Evolutionary conservation across 1,140 invertebrate genomes (phyloP).

Genomic region (Ceratosolen solmsi): DNA sequence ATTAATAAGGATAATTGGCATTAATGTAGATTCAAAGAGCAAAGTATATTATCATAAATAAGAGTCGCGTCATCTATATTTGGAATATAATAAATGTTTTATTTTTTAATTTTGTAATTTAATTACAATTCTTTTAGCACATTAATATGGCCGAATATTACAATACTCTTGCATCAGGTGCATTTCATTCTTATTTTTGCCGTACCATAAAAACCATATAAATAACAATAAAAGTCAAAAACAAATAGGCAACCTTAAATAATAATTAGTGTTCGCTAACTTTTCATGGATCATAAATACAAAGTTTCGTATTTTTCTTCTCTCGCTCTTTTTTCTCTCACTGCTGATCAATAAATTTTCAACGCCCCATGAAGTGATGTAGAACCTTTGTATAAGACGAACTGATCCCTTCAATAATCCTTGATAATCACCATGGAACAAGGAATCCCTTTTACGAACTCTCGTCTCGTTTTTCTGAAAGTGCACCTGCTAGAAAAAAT

Average conservation of each 20-base stretch:
- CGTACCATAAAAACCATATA: no score
- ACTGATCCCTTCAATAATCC: slow-evolving; percentile 54
- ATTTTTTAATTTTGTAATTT: no score
- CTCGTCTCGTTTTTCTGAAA: slow-evolving; percentile 45
- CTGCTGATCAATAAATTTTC: slow-evolving; percentile 45
- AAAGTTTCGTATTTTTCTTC: slow-evolving; percentile 10
- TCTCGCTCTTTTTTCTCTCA: slow-evolving; percentile 3
- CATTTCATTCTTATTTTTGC: no score
- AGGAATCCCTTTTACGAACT: slow-evolving; percentile 60
- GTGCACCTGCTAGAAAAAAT: slow-evolving; percentile 31
- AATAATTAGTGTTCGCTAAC: slow-evolving; percentile 16
- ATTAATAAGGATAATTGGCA: no score
- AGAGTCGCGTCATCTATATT: no score
- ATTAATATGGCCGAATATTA: no score
- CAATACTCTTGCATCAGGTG: no score
- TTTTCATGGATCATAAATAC: slow-evolving; percentile 2
- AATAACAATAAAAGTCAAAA: not conserved
- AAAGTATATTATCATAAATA: no score
- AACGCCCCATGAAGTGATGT: slow-evolving; percentile 28
- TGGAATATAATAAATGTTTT: no score
- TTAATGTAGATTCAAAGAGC: no score
- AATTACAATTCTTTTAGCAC: no score
- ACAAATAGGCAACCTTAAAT: not conserved
- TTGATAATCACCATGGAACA: slow-evolving; percentile 59
- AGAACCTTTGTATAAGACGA: slow-evolving; percentile 29